Evolutionary conservation across 2,888 invertebrate species (phyloP).

Genomic region (Morpho helenor): DNA sequence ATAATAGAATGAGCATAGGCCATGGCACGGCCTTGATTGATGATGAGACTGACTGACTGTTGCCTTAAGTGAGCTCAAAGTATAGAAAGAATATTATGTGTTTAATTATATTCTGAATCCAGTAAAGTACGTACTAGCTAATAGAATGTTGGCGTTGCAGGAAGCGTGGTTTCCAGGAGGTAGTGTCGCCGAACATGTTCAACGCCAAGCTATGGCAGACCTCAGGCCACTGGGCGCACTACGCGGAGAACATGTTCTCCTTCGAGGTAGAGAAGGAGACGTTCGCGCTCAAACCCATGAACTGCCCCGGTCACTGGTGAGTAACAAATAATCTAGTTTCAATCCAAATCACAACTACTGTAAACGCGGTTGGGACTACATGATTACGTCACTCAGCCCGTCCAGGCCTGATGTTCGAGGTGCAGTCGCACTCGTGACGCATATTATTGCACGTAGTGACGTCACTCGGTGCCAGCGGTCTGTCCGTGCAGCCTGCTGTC

Average conservation of each 20-base stretch:
- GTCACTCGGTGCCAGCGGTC: conserved; percentile 81
- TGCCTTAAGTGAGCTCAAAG: too few relatives aligned
- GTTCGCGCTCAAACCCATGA: conserved; percentile 99
- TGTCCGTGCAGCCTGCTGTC: conserved; percentile 80
- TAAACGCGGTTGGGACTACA: too few relatives aligned
- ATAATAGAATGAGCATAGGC: too few relatives aligned
- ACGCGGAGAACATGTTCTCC: conserved; percentile 97
- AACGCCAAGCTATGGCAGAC: conserved; percentile 98
- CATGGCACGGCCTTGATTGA: too few relatives aligned
- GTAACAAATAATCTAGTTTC: conserved; percentile 26
- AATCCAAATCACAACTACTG: too few relatives aligned
- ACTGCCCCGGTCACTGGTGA: conserved; percentile 98
- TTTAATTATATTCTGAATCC: too few relatives aligned
- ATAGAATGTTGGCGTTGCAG: conserved; percentile 31
- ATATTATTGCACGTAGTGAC: conserved; percentile 89
- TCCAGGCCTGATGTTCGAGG: conserved; percentile 82
- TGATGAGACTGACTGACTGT: too few relatives aligned
- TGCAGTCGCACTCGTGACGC: conserved; percentile 96
- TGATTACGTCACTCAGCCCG: too few relatives aligned
- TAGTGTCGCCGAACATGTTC: conserved; percentile 97
- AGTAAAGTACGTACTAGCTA: too few relatives aligned
- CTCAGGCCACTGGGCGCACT: conserved; percentile 99
- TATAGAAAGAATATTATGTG: too few relatives aligned
- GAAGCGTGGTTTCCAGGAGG: conserved; percentile 94
- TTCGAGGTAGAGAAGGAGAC: conserved; percentile 98